Conservation (phyloP, 2,888 invertebrate genomes). For the Scaptomyza caliginosa region DNA sequence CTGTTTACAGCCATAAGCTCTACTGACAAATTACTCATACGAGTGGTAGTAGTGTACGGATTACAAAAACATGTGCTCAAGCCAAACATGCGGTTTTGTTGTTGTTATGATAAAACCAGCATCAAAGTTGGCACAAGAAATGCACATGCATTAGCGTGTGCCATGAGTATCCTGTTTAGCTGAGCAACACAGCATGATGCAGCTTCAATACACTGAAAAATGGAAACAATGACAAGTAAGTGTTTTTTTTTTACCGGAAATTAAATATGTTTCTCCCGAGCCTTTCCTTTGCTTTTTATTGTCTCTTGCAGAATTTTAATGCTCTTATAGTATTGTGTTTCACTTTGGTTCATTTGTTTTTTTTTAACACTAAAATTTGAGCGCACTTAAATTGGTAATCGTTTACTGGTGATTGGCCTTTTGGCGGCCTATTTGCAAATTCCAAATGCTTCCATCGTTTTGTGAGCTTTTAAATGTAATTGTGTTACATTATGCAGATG, state of each 20-base stretch:
- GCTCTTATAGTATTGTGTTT: not conserved
- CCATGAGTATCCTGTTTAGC: conserved; percentile 15
- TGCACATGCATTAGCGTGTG: not conserved
- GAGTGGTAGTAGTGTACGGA: not conserved
- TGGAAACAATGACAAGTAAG: conserved; percentile 62
- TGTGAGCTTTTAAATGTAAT: conserved; percentile 69
- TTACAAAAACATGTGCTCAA: not conserved
- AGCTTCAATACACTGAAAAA: conserved; percentile 28
- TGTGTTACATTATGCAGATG: conserved; percentile 68
- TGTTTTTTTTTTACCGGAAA: conserved; percentile 53
- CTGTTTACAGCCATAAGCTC: conserved; percentile 12
- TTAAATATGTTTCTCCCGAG: conserved; percentile 27
- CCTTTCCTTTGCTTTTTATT: conserved; percentile 4
- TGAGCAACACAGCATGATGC: conserved; percentile 33
- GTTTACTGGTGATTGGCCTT: conserved; percentile 23
- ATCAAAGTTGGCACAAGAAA: conserved; percentile 32
- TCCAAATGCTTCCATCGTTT: conserved; percentile 45
- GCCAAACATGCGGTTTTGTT: conserved; percentile 2
- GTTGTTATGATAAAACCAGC: conserved; percentile 20
- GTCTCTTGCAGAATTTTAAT: not conserved
- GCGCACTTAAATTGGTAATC: conserved; percentile 35
- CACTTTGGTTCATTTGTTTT: conserved; percentile 1
- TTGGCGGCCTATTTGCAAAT: conserved; percentile 47
- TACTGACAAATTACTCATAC: conserved; percentile 20
- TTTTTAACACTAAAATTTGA: conserved; percentile 1